A percentile compares a stretch with the other conserved stretches of the same genome.
phyloP scores from a whole-genome alignment of 2,113 vertebrate species.

The Paedocypris sp. region DNA sequence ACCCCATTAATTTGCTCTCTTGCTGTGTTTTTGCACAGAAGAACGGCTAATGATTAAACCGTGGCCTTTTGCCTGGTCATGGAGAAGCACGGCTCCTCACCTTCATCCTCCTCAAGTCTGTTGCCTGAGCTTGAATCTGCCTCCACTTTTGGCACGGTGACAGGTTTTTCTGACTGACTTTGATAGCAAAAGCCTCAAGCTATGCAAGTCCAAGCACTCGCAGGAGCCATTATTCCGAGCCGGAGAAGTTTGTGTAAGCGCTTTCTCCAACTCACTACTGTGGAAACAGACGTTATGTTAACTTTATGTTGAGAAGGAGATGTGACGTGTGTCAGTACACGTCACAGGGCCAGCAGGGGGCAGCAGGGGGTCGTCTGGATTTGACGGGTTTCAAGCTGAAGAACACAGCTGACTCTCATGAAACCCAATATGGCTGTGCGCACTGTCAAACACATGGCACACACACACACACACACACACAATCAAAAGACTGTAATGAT shows the following conservation, averaged over 20 bases:
- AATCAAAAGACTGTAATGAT: slow-evolving; percentile 3
- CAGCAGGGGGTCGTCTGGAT: slow-evolving; percentile 24
- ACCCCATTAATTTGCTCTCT: slow-evolving; percentile 50
- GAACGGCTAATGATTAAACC: slow-evolving; percentile 52
- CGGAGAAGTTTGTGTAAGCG: too few species aligned
- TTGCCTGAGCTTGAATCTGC: slow-evolving; percentile 1
- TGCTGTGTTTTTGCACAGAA: slow-evolving; percentile 39
- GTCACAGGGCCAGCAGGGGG: slow-evolving; percentile 2
- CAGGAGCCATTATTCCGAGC: too few species aligned
- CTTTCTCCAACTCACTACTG: too few species aligned
- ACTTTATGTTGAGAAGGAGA: too few species aligned
- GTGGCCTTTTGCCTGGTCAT: not conserved
- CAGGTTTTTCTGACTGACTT: slow-evolving; percentile 5
- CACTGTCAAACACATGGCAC: not conserved
- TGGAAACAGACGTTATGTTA: too few species aligned
- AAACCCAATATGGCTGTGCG: slow-evolving; percentile 8
- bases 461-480: not conserved
- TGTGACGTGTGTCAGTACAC: not conserved
- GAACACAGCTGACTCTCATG: not conserved
- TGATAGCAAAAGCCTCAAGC: not conserved
- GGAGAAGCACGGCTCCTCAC: not conserved
- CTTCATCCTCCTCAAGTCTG: not conserved
- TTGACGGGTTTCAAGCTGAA: slow-evolving; percentile 8
- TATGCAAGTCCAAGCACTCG: slow-evolving; percentile 23
- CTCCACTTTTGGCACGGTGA: slow-evolving; percentile 13